Evolutionary conservation across 1,140 invertebrate species (phyloP), one percentile per base, ranked within the genome.

Genomic region (Lepidurus packardi): DNA sequence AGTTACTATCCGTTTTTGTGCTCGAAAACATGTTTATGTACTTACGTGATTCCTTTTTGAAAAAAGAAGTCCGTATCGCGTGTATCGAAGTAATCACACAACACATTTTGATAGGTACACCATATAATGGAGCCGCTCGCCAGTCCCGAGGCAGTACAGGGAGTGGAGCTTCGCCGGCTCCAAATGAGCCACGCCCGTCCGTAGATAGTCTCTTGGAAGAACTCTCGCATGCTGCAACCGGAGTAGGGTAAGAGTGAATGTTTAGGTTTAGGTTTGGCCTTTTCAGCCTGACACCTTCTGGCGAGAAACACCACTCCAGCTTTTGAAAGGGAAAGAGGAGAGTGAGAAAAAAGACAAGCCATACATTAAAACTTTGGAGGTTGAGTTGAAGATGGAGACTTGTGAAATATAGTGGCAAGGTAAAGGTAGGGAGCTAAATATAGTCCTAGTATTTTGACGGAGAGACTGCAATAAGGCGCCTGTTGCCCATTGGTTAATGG

Each of bases 151-250:
- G 80, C 42, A 80, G 80, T 41, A 75, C 81, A 42, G 81, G 81
- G 75, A 82, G 81, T 80, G 78, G 86, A 92, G 82, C 92, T 92
- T 0, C 89, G 91, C 77, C 73, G 25, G 44, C 80, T 44, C 82
- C 53, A 7, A 77, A 77, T 41, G 76, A 77, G n/a, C 44, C 84
- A 21, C 88, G 93, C 77, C 93, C 92, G 16, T 91, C 93, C 0
- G 93, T 97, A 73, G 94, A 97, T 84, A 93, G 92, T 80, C 87
- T 97, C 25, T 86, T 97, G 16, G 94, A 96, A 80, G 94, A 97
- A 84, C 87, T 97, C 43, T 77, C 76, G 79, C 92, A 90, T 85
- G 90, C 92, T 78, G 90, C 91, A 77, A 79, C 53, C 21, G 79
- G 24, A 92, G 92, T 85, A 91, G 92, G 92, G 93, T 84, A 90